Evolutionary conservation across 2,113 vertebrate genomes (phyloP).

Genomic region (Procapra przewalskii): DNA sequence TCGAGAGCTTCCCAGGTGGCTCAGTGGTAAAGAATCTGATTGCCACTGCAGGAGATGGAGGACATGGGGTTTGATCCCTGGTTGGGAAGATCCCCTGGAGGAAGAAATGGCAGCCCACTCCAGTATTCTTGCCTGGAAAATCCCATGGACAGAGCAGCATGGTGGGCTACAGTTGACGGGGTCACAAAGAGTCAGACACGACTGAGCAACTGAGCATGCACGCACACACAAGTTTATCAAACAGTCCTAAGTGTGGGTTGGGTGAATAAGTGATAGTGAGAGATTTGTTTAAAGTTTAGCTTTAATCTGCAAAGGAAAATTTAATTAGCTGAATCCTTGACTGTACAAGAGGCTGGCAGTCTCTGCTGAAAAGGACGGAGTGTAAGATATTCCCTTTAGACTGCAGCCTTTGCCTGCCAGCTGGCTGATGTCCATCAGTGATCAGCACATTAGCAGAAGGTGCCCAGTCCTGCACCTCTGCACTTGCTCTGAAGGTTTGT

Average conservation of each 20-base stretch:
- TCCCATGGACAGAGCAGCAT: not conserved
- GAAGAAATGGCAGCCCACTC: not conserved
- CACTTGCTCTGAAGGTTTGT: not conserved
- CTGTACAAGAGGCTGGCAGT: not conserved
- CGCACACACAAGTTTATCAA: not conserved
- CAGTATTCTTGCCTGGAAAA: not conserved
- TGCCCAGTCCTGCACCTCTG: not conserved
- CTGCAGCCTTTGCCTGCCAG: not conserved
- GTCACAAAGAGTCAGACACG: not conserved
- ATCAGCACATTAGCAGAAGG: not conserved
- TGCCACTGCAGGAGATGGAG: not conserved
- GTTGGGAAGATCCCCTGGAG: not conserved
- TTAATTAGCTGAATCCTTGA: not conserved
- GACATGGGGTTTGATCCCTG: not conserved
- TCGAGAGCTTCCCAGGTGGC: not conserved
- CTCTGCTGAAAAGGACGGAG: not conserved
- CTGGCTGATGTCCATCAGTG: conserved; percentile 39
- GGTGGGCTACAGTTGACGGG: not conserved
- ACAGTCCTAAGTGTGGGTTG: not conserved
- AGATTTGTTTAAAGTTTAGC: not conserved
- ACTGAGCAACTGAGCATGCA: not conserved
- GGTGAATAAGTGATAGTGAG: not conserved
- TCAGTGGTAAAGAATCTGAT: not conserved
- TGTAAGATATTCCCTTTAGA: not conserved
- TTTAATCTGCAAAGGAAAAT: not conserved